phyloP scores from a whole-genome alignment of 2,113 vertebrate species.

The Neodontobutis hainanensis region DNA sequence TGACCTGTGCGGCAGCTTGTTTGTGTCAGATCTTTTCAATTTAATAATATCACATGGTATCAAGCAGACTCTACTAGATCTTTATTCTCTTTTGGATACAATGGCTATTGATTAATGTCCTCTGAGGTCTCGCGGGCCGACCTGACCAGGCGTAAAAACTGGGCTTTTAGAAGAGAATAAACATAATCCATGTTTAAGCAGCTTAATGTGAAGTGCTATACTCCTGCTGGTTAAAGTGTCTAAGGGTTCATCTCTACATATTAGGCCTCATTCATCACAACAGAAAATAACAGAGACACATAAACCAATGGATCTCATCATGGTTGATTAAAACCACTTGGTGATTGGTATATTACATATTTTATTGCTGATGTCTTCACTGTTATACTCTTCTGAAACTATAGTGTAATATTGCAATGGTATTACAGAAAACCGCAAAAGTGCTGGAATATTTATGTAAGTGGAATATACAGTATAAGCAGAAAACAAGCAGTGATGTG shows the following conservation, averaged over 20 bases:
- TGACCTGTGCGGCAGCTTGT: slow-evolving; percentile 9
- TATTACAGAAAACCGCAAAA: background rate
- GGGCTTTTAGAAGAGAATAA: slow-evolving; percentile 67
- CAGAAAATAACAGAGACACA: slow-evolving; percentile 48
- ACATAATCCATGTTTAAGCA: slow-evolving; percentile 75
- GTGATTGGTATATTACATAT: too few species aligned
- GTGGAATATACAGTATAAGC: background rate
- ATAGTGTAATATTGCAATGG: background rate
- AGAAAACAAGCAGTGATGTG: background rate
- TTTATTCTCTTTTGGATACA: slow-evolving; percentile 29
- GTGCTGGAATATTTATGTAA: slow-evolving; percentile 1
- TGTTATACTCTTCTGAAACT: background rate
- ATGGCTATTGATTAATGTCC: slow-evolving; percentile 61
- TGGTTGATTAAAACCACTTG: background rate
- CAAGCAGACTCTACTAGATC: slow-evolving; percentile 49
- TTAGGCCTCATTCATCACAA: slow-evolving; percentile 64
- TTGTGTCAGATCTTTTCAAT: slow-evolving; percentile 18
- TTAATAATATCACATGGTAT: slow-evolving; percentile 28
- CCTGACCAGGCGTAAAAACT: slow-evolving; percentile 61
- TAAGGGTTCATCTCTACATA: slow-evolving; percentile 63
- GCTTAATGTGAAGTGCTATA: slow-evolving; percentile 73
- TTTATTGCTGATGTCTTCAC: too few species aligned
- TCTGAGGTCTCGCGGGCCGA: slow-evolving; percentile 50
- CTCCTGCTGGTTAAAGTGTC: slow-evolving; percentile 69
- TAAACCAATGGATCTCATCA: too few species aligned